A percentile compares a stretch with the other conserved stretches of the same genome.
Conservation (phyloP, 2,797 vertebrate species). For the Etheostoma perlongum region DNA sequence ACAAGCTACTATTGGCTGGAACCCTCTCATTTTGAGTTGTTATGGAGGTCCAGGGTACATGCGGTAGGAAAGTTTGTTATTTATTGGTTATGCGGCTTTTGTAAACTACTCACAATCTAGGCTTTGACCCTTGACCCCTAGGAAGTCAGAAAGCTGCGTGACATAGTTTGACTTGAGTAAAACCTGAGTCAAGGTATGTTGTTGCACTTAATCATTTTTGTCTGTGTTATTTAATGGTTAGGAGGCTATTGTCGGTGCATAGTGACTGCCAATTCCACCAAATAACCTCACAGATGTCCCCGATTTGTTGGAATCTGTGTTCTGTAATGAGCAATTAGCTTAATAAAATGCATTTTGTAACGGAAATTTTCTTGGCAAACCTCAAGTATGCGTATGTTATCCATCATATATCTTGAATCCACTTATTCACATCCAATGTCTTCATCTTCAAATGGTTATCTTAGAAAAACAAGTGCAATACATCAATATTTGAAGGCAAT, state of each 20-base stretch:
- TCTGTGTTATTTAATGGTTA: neutral
- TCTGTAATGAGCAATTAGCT: neutral
- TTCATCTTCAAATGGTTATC: neutral
- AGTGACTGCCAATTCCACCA: no score
- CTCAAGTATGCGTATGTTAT: neutral
- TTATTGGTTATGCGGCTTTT: constrained; percentile 12
- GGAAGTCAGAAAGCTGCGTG: neutral
- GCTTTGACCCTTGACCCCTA: constrained; percentile 1
- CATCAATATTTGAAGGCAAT: neutral
- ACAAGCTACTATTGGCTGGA: neutral
- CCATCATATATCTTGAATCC: neutral
- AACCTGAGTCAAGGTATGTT: neutral
- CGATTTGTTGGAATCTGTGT: neutral
- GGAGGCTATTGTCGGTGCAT: neutral
- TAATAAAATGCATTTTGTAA: constrained; percentile 1
- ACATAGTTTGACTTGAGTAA: neutral
- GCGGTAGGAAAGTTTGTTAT: neutral
- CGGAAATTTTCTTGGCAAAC: neutral
- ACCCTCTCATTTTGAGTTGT: neutral
- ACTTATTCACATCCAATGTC: neutral
- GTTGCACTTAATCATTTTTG: neutral
- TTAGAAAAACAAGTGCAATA: neutral
- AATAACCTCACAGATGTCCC: neutral
- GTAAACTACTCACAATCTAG: neutral
- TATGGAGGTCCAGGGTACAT: neutral